Conservation (phyloP, 2,888 invertebrate species). For the Epiblema foenella region DNA sequence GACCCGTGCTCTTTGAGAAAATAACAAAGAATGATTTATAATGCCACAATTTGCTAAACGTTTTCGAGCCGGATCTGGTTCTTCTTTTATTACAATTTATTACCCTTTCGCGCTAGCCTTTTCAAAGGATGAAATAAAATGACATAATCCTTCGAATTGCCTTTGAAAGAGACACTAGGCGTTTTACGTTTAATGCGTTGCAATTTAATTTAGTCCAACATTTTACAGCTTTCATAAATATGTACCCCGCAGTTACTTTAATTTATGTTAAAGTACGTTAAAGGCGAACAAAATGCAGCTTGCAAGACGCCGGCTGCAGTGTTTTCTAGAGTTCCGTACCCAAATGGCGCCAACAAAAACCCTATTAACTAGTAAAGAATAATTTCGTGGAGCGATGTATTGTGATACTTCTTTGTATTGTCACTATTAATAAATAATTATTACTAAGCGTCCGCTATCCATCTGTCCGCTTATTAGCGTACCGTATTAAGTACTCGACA, state of each 20-base stretch:
- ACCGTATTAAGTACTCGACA: no score
- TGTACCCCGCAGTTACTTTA: conserved; percentile 7
- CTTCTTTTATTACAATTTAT: conserved; percentile 30
- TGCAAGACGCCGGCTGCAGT: not conserved
- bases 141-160: conserved; percentile 27
- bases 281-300: conserved; percentile 12
- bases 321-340: not conserved
- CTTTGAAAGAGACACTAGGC: conserved; percentile 21
- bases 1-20: not conserved
- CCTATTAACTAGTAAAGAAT: no score
- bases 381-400: no score
- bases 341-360: no score
- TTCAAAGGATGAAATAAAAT: conserved; percentile 32
- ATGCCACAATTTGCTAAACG: conserved; percentile 33
- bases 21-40: conserved; percentile 22
- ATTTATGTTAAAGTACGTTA: conserved; percentile 26
- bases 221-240: conserved; percentile 20
- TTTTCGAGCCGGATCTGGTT: conserved; percentile 17
- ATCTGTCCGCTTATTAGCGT: no score
- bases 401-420: no score
- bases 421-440: no score
- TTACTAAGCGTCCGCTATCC: no score
- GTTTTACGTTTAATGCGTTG: conserved; percentile 20
- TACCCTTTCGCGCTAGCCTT: conserved; percentile 24
- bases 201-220: conserved; percentile 23